These are phyloP conservation scores for Meloidogyne chitwoodi DNA, from an alignment of 1,140 invertebrate genomes.

Conservation along the genomic window DNA sequence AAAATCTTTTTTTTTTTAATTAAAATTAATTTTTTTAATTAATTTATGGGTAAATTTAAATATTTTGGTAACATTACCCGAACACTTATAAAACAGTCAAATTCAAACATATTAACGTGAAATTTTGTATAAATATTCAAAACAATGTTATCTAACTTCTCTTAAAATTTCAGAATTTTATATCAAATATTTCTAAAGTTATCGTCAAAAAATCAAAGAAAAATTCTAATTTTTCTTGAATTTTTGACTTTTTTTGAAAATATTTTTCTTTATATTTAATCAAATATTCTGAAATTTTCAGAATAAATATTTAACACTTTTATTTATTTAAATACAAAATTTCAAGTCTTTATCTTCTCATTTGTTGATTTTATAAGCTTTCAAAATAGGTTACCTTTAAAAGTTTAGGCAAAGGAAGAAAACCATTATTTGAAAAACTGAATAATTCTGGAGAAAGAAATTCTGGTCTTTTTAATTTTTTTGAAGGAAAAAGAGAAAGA, in stretches of 20 bases:
- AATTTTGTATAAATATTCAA: background rate
- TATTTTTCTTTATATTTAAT: background rate
- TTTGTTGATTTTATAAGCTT: background rate
- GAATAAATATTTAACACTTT: background rate
- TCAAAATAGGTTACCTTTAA: background rate
- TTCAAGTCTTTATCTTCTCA: background rate
- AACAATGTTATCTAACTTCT: background rate
- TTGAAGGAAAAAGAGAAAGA: background rate
- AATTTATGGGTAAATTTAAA: too few species aligned
- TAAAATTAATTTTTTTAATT: background rate
- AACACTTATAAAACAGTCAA: background rate
- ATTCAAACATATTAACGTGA: background rate
- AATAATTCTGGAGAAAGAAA: slow-evolving; percentile 1
- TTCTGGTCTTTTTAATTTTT: background rate
- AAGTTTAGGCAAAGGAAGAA: background rate
- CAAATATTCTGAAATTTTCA: background rate
- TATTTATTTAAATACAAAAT: background rate
- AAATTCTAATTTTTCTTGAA: background rate
- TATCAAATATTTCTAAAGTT: background rate
- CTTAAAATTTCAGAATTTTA: background rate
- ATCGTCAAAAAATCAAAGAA: background rate
- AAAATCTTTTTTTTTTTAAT: background rate
- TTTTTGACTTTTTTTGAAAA: background rate
- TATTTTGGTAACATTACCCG: background rate
- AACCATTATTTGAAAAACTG: background rate